Evolutionary conservation across 2,888 invertebrate species (phyloP).

Genomic region (Argynnis bischoffii): DNA sequence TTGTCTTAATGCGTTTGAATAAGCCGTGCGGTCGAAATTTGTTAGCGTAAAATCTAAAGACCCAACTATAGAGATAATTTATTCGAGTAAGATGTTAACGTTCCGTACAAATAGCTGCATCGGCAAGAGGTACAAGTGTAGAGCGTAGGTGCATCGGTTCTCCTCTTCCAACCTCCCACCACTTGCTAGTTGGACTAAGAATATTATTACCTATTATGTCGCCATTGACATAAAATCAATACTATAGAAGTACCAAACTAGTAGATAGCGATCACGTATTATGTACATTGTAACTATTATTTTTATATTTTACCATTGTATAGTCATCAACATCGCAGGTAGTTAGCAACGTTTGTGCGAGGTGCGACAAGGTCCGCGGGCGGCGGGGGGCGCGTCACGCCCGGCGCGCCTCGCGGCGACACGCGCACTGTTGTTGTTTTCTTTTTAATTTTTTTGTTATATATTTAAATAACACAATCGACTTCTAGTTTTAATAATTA

Average conservation of each 20-base stretch:
- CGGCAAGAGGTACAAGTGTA: constrained; percentile 50
- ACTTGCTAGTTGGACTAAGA: constrained; percentile 73
- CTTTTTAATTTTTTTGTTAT: constrained; percentile 75
- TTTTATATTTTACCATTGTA: constrained; percentile 82
- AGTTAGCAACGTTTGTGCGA: constrained; percentile 71
- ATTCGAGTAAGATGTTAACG: constrained; percentile 22
- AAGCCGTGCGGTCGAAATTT: constrained; percentile 34
- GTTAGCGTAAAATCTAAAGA: constrained; percentile 24
- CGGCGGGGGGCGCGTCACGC: constrained; percentile 41
- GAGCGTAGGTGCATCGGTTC: constrained; percentile 59
- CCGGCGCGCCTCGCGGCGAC: constrained; percentile 50
- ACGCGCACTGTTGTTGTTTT: constrained; percentile 74
- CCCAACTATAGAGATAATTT: constrained; percentile 17
- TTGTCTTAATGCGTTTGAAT: constrained; percentile 42
- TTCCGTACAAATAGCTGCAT: constrained; percentile 31
- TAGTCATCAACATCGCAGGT: constrained; percentile 75
- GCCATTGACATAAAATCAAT: constrained; percentile 59
- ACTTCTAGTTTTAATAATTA: constrained; percentile 82
- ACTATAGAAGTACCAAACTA: constrained; percentile 80
- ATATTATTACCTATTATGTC: constrained; percentile 48
- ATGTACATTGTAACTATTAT: constrained; percentile 80
- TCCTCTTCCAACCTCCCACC: constrained; percentile 64
- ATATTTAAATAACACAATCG: constrained; percentile 82
- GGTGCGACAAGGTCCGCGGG: constrained; percentile 58
- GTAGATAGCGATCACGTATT: constrained; percentile 80